Evolutionary conservation across 2,797 vertebrate species (phyloP), one percentile per base, ranked within the genome.

Genomic region (Arrhamphus sclerolepis): DNA sequence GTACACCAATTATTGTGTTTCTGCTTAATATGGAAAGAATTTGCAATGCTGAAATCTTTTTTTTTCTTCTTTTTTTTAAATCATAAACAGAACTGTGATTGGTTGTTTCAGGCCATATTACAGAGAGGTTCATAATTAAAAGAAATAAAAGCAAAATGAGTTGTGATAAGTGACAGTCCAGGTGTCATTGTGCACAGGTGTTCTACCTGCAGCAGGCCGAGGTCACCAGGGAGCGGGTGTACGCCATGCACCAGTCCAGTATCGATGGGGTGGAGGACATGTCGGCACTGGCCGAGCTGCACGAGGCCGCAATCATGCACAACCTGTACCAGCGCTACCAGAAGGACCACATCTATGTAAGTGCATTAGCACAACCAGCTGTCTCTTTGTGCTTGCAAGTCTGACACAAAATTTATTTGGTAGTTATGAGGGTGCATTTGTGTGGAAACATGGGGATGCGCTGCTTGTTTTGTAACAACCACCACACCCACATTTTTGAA

Each of bases 221-320:
- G 66, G 89, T 96, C 17, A 94, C 89, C 81, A 90, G 93, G 70
- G 94, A 95, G 81, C 91, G 86, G 53, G 92, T 96, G 51, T 91
- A 92, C 9, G 92, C 93, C 4, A 97, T 97, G 95, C 93, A 97
- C 84, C 93, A 92, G 88, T 93, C 90, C 85, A 96, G 95, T 48
- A 34, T 91, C n/a, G 92, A 95, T n/a, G 95, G 95, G 0, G 93
- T 96, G 84, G 95, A 97, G 85, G 96, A 97, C 87, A 97, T 97
- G 96, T 96, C 95, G 5, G 74, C 88, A 1, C 87, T 97, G 89
- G 93, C 93, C 0, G 95, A 97, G 61, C 89, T 97, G 59, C 96
- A 97, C 2, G 95, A 97, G 77, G 95, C 94, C 3, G 94, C 95
- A 77, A 97, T 97, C 85, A 93, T 97, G 93, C 92, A 96, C 80